Conservation (phyloP, 2,888 invertebrate genomes). For the Athalia cordata region DNA sequence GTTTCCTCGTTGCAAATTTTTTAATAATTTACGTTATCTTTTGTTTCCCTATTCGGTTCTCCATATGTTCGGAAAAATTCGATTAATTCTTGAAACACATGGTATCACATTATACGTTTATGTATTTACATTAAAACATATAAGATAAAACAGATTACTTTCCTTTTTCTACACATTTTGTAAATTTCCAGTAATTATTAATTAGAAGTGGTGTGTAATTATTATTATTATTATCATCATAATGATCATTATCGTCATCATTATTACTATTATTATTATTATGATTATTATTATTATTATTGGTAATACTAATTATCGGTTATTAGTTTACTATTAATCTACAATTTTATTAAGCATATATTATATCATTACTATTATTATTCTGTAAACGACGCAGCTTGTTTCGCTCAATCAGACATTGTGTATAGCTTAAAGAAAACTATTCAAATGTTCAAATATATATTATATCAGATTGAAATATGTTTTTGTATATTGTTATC, state of each 20-base stretch:
- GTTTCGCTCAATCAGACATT: constrained; percentile 48
- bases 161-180: constrained; percentile 66
- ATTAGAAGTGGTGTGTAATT: constrained; percentile 58
- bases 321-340: constrained; percentile 60
- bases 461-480: not conserved
- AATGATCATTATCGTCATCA: constrained; percentile 38
- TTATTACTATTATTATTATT: constrained; percentile 52
- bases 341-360: constrained; percentile 59
- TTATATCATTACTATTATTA: constrained; percentile 50
- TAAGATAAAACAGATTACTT: constrained; percentile 55
- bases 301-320: constrained; percentile 57
- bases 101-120: constrained; percentile 58
- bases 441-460: constrained; percentile 8
- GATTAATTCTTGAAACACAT: constrained; percentile 55
- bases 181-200: constrained; percentile 60
- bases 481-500: not conserved
- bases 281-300: constrained; percentile 32
- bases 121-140: constrained; percentile 54
- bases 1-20: constrained; percentile 22
- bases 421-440: constrained; percentile 6
- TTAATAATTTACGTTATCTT: constrained; percentile 5
- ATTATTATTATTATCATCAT: constrained; percentile 39
- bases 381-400: constrained; percentile 60
- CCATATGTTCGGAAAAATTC: constrained; percentile 40
- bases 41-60: constrained; percentile 19